Evolutionary conservation across 2,113 vertebrate genomes (phyloP), one percentile per base, ranked within the genome.

Genomic region (Seriola aureovittata): DNA sequence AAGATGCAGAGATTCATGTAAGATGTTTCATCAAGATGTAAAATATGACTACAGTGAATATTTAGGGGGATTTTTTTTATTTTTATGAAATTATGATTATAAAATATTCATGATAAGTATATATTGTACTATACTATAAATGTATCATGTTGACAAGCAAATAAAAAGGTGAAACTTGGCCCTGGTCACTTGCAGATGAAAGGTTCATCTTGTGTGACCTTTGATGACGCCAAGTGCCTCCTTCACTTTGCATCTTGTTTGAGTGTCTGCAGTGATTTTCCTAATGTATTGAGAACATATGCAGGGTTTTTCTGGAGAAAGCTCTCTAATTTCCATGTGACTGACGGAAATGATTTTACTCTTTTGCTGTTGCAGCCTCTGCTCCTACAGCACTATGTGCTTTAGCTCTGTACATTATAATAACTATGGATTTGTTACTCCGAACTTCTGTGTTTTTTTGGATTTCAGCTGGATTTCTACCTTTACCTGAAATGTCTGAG

Each of bases 231-330:
- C 59, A 46, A 78, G 70, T 38, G 21, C 52, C 60, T 88, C 64
- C 83, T 85, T 75, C 59, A 76, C 73, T 93, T 91, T 95, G 95
- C 95, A 95, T 96, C 93, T 94, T 92, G 88, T 95, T 94, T 95
- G 93, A 88, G 92, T 94, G 88, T 81, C 85, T 85, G 21, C n/a
- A 72, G 52, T 81, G 71, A 95, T 96, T 96, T 96, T 79, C 94
- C 92, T 96, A 96, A 93, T 91, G 66, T 91, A 92, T 80, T 92
- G 81, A 90, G 81, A 91, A 86, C 81, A 86, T 80, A 91, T 92
- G 90, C 91, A 91, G 74, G 90, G 89, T 91, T 91, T 93, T 86
- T 78, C 88, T 89, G 71, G 71, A 89, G 85, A 91, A 89, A 89
- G 88, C 80, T 84, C 46, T 40, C 65, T 79, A 2, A 93, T 95